These are phyloP conservation scores for Crotalus helleri DNA, from an alignment of 2,113 vertebrate species.

Conservation along the genomic window DNA sequence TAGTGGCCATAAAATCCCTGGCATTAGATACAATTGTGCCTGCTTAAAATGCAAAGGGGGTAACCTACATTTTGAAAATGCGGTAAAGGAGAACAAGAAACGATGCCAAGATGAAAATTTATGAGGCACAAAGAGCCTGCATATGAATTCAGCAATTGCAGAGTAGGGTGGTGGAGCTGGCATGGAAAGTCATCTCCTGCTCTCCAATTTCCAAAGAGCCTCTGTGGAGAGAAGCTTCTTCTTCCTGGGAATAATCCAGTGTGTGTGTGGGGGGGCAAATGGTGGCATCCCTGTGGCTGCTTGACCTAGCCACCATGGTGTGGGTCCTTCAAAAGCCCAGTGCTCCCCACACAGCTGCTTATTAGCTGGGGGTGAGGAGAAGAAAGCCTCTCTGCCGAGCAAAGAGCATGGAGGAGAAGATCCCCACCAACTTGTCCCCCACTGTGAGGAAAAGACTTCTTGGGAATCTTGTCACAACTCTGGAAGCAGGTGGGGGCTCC, in stretches of 20 bases:
- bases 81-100: constrained; percentile 66
- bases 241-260: constrained; percentile 21
- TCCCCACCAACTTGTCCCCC: too few species aligned
- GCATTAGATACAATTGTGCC: constrained; percentile 63
- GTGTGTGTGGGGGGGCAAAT: not conserved
- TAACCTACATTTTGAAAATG: constrained; percentile 66
- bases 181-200: constrained; percentile 22
- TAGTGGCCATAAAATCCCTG: constrained; percentile 63
- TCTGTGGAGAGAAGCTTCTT: constrained; percentile 33
- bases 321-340: constrained; percentile 6
- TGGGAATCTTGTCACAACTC: too few species aligned
- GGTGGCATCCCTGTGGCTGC: constrained; percentile 22
- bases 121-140: constrained; percentile 54
- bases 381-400: not conserved
- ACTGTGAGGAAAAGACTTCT: not conserved
- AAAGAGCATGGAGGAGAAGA: not conserved
- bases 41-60: constrained; percentile 76
- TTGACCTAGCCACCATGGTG: constrained; percentile 15
- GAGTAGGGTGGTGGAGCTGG: constrained; percentile 33
- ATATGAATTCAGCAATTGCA: constrained; percentile 46
- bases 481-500: not conserved
- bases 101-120: constrained; percentile 62
- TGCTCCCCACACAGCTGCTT: not conserved
- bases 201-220: constrained; percentile 55
- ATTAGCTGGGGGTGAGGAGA: not conserved